Conservation (phyloP, 2,888 invertebrate genomes). For the Clitarchus hookeri region DNA sequence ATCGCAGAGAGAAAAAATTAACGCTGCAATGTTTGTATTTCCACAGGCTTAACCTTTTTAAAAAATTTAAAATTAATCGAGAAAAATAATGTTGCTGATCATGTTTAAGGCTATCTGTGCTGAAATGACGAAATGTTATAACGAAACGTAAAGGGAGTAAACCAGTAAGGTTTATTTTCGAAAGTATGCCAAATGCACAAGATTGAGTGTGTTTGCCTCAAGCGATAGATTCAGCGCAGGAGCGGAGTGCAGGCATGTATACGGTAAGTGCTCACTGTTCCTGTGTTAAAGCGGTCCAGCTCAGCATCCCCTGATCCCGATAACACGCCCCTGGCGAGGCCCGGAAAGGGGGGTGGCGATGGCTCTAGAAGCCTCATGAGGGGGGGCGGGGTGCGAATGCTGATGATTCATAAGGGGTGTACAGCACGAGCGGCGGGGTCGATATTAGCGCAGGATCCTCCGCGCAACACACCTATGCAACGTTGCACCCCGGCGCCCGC, state of each 20-base stretch:
- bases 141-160: too few relatives aligned
- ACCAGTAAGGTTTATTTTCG: too few relatives aligned
- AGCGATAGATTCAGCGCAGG: neutral
- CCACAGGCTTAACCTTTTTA: too few relatives aligned
- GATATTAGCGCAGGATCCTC: neutral
- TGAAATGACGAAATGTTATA: too few relatives aligned
- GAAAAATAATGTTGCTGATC: too few relatives aligned
- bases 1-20: too few relatives aligned
- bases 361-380: neutral
- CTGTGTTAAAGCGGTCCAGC: neutral
- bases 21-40: too few relatives aligned
- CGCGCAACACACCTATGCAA: neutral
- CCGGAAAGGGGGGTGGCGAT: neutral
- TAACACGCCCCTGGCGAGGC: neutral
- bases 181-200: too few relatives aligned
- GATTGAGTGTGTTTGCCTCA: too few relatives aligned
- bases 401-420: conserved; percentile 14
- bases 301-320: conserved; percentile 9
- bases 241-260: neutral
- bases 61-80: too few relatives aligned
- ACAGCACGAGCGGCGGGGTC: neutral
- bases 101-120: too few relatives aligned
- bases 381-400: neutral
- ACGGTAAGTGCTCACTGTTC: neutral
- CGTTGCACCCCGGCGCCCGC: too few relatives aligned